phyloP scores from a whole-genome alignment of 2,113 vertebrate species.

The Psettodes erumei region DNA sequence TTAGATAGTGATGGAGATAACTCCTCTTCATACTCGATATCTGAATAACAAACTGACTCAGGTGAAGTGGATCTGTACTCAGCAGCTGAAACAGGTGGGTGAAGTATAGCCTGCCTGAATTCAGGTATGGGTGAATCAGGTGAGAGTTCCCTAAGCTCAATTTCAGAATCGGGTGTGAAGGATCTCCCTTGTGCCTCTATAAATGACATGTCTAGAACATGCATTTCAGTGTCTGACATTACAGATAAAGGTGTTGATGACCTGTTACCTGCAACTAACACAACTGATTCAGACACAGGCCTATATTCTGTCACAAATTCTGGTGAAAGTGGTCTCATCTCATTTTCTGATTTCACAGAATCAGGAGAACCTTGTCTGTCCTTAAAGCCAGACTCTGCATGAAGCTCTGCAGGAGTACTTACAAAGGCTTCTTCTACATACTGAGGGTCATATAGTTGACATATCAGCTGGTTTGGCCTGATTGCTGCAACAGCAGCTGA shows the following conservation, averaged over 20 bases:
- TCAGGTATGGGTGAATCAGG: conserved; percentile 67
- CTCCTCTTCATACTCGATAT: conserved; percentile 33
- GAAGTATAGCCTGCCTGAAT: conserved; percentile 5
- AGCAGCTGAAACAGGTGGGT: neutral
- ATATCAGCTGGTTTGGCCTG: conserved; percentile 50
- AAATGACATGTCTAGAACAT: conserved; percentile 11
- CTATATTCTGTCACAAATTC: conserved; percentile 44
- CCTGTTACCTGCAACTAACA: conserved; percentile 4
- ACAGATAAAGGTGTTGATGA: conserved; percentile 41
- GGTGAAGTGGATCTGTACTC: conserved; percentile 49
- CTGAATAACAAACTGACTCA: conserved; percentile 43
- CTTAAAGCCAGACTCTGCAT: too few relatives aligned
- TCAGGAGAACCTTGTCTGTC: neutral
- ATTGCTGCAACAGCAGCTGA: neutral
- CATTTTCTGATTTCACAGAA: neutral
- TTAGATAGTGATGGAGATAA: conserved; percentile 1
- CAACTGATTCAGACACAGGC: conserved; percentile 22
- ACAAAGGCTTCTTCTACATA: conserved; percentile 61
- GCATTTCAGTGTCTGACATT: conserved; percentile 53
- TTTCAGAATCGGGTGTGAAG: conserved; percentile 45
- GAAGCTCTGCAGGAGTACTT: neutral
- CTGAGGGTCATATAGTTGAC: conserved; percentile 71
- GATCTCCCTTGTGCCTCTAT: conserved; percentile 3
- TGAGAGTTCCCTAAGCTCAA: conserved; percentile 44
- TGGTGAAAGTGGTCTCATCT: conserved; percentile 18